phyloP scores from a whole-genome alignment of 2,888 invertebrate genomes.

The Tridacna gigas region DNA sequence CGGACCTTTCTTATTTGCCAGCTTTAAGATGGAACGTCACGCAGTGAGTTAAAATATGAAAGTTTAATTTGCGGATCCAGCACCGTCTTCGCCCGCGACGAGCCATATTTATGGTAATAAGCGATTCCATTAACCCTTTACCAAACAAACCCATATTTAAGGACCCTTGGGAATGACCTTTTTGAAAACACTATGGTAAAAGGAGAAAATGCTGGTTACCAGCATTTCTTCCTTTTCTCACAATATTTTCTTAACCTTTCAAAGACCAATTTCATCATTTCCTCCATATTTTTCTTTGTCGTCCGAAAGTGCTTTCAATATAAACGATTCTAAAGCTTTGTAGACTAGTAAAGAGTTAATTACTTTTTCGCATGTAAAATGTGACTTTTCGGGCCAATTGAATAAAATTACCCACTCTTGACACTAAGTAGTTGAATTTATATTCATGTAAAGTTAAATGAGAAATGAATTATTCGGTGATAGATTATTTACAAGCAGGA shows the following conservation, averaged over 20 bases:
- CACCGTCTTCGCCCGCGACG: constrained; percentile 4
- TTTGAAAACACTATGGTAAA: too few species aligned
- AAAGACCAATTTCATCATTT: too few species aligned
- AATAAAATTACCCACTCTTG: constrained; percentile 63
- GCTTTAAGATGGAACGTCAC: constrained; percentile 8
- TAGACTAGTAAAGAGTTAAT: constrained; percentile 28
- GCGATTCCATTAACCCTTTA: constrained; percentile 32
- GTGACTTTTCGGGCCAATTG: constrained; percentile 58
- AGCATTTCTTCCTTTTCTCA: too few species aligned
- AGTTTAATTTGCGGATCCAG: not conserved
- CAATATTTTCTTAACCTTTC: too few species aligned
- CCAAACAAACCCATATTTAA: too few species aligned
- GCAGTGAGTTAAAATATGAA: constrained; percentile 1
- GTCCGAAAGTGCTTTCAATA: too few species aligned
- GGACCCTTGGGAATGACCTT: too few species aligned
- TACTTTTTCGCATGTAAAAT: constrained; percentile 65
- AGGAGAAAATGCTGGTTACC: too few species aligned
- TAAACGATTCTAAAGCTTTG: too few species aligned
- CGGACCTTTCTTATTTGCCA: not conserved
- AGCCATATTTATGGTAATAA: constrained; percentile 55
- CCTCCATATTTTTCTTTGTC: too few species aligned
- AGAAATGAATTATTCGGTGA: constrained; percentile 37
- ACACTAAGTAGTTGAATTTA: constrained; percentile 60
- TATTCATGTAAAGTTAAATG: constrained; percentile 61
- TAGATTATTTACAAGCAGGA: constrained; percentile 31